Conservation (phyloP, 2,888 invertebrate genomes). For the Acrocyrtus sp. region DNA sequence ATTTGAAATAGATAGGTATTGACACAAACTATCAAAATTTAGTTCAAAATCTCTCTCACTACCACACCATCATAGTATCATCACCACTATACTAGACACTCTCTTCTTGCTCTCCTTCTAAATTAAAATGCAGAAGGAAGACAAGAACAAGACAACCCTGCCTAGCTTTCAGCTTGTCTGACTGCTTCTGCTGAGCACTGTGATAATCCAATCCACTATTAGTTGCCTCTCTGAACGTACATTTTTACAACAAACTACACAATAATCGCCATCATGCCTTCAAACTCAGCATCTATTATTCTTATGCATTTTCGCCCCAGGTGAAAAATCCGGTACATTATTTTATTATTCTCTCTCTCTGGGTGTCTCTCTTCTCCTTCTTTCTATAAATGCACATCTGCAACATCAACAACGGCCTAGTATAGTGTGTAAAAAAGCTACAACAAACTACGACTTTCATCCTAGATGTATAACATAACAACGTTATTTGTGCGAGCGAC, state of each 20-base stretch:
- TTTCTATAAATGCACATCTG: conserved; percentile 11
- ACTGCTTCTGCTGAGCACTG: not conserved
- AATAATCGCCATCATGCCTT: not conserved
- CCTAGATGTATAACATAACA: no score
- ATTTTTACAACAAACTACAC: not conserved
- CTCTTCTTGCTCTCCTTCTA: not conserved
- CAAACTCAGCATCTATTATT: not conserved
- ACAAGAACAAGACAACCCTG: not conserved
- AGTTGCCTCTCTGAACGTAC: not conserved
- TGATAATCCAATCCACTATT: not conserved
- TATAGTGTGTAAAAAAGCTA: not conserved
- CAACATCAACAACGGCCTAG: not conserved
- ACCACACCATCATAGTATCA: no score
- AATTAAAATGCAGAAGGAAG: not conserved
- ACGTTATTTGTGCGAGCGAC: no score
- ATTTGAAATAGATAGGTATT: no score
- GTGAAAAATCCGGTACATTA: conserved; percentile 18
- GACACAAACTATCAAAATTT: no score
- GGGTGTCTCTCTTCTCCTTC: no score
- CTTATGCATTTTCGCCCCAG: conserved; percentile 13
- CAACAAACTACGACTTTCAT: no score
- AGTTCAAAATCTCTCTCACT: not conserved
- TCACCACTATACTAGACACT: no score
- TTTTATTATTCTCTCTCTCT: conserved; percentile 7
- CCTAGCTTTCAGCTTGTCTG: not conserved